Conservation (phyloP, 1,140 invertebrate species). For the Hylyphantes graminicola region DNA sequence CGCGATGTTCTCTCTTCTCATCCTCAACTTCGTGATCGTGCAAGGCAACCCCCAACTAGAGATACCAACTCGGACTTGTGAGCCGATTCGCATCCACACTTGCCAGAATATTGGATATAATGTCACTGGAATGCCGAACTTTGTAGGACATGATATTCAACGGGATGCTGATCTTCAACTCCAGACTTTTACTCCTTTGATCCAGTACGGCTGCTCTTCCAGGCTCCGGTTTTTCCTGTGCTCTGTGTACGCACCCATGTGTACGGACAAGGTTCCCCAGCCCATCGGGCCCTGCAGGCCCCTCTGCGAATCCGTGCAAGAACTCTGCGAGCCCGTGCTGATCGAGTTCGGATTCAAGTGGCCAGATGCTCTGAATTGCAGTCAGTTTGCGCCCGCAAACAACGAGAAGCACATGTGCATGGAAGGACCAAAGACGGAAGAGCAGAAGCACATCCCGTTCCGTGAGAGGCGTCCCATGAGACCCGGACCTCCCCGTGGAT, state of each 20-base stretch:
- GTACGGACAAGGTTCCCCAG: slow-evolving; percentile 90
- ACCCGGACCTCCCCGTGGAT: neutral
- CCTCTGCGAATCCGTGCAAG: slow-evolving; percentile 86
- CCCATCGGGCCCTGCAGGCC: slow-evolving; percentile 93
- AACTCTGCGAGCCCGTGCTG: slow-evolving; percentile 86
- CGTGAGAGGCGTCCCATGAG: slow-evolving; percentile 5
- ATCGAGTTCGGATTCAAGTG: slow-evolving; percentile 90
- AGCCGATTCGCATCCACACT: slow-evolving; percentile 89
- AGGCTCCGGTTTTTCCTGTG: slow-evolving; percentile 93
- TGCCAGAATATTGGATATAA: slow-evolving; percentile 95
- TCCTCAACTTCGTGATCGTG: neutral
- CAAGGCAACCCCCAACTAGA: neutral
- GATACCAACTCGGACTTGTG: slow-evolving; percentile 72
- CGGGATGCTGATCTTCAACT: slow-evolving; percentile 85
- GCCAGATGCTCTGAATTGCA: slow-evolving; percentile 91
- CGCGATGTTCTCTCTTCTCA: neutral
- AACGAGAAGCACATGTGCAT: slow-evolving; percentile 87
- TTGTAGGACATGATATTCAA: slow-evolving; percentile 86
- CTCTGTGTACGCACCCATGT: slow-evolving; percentile 96
- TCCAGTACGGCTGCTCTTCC: slow-evolving; percentile 91
- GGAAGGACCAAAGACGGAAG: slow-evolving; percentile 77
- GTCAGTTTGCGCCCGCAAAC: slow-evolving; percentile 87
- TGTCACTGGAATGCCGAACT: slow-evolving; percentile 93
- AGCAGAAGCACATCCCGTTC: slow-evolving; percentile 17
- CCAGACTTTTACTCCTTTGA: slow-evolving; percentile 89